phyloP scores from a whole-genome alignment of 2,888 invertebrate species.

The Tuta absoluta region DNA sequence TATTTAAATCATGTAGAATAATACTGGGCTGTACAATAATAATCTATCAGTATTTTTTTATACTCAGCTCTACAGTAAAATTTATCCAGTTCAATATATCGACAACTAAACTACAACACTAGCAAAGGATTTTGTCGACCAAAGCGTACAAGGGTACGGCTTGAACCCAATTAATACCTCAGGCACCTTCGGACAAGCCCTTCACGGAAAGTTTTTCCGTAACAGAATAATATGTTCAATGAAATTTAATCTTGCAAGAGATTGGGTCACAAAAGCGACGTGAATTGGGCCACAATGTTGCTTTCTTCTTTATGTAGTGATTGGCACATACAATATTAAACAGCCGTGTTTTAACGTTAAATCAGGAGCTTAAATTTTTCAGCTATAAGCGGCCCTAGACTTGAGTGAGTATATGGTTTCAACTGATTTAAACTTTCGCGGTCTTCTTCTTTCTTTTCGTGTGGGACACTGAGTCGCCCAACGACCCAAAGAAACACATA shows the following conservation, averaged over 20 bases:
- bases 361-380: no score
- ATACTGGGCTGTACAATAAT: no score
- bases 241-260: slow-evolving; percentile 41
- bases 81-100: not conserved
- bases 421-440: no score
- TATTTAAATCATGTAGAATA: no score
- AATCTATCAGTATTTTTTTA: no score
- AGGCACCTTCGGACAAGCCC: slow-evolving; percentile 47
- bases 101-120: not conserved
- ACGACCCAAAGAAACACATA: no score
- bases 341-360: no score
- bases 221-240: slow-evolving; percentile 37
- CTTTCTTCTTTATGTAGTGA: not conserved
- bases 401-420: no score
- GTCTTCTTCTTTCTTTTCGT: no score
- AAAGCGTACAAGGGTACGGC: slow-evolving; percentile 58
- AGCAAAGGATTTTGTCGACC: slow-evolving; percentile 53
- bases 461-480: no score
- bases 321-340: slow-evolving; percentile 2
- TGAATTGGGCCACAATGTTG: not conserved
- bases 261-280: slow-evolving; percentile 11
- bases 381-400: no score
- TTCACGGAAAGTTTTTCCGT: slow-evolving; percentile 42
- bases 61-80: no score
- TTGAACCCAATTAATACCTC: slow-evolving; percentile 59